Base-by-base conservation (phyloP, 2,888 invertebrate genomes). In the Amphipyra berbera region DNA sequence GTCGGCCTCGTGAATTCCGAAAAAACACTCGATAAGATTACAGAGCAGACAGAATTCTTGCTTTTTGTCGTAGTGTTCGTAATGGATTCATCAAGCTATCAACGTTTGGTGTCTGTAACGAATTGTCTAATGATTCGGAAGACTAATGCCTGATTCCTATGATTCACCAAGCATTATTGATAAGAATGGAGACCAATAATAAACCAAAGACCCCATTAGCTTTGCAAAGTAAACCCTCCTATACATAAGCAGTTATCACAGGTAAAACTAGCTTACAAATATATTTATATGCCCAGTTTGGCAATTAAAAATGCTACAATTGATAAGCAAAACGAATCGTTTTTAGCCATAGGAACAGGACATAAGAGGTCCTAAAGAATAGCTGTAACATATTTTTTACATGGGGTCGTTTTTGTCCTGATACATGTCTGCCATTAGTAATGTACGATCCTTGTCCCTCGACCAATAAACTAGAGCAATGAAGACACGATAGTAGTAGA, bases 11-110 rank as follows among this genome's bases (percentile, higher is more conserved):
- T 40, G 63, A 57, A 80, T 68, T 72, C 68, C 58, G 60, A 68
- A 73, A 75, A 76, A 76, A 69, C 68, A 68, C 69, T 67, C 68
- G 77, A 74, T 76, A 72, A 70, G 71, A 81, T 79, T 77, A 72
- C 66, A 49, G 46, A 57, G 72, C 60, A 27, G 41, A 62, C 72
- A 53, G 68, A 64, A 78, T 69, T 66, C 59, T 61, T 64, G 50
- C 37, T 52, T 70, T 76, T 79, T 63, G 58, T 67, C 58, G 47
- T 63, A 15, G 58, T 57, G 71, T 64, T 68, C 66, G 66, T 65
- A 78, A 78, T 71, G 76, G 79, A 81, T 72, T 81, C 75, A 80
- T 77, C 67, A 80, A 60, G 74, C 65, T 72, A 76, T 76, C 73
- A 55, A 45, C 64, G 57, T 55, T 63, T 53, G 61, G 55, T 70